Base-by-base conservation (phyloP, 2,888 invertebrate species). In the Sialis fuliginosa region DNA sequence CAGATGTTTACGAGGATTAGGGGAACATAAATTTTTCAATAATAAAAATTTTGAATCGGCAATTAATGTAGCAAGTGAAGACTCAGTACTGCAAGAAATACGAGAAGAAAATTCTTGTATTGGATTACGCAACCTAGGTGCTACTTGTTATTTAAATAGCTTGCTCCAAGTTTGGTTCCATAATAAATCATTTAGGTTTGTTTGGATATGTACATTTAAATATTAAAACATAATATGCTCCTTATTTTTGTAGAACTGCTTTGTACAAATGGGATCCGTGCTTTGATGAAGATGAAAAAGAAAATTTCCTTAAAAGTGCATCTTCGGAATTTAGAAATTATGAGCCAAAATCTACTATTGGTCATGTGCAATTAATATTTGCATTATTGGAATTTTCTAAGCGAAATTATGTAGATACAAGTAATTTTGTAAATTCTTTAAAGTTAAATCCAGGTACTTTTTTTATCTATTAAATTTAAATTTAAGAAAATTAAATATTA, bases 91-190 rank as follows among this genome's bases (percentile, higher is more conserved):
- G 10, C 55, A 56, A 1, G 62, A 63, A 53, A 50, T 63, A 31
- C 57, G 70, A 7, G 60, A 62, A 50, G 63, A 65, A n/a, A 64
- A 63, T 1, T 62, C 65, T 40, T 74, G 71, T 59, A 74, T 72
- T 13, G 77, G 77, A 2, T 58, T 77, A 48, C 72, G 72, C 60
- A 77, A 77, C 60, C 63, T 77, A 34, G 77, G 78, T 44, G 76
- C 76, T 9, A 78, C 77, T 1, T 78, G 77, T 57, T 78, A 78
- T 56, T 74, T 77, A 5, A 78, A 78, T 59, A 75, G 76, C 52
- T 67, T 76, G 47, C 65, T 77, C 45, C 69, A 77, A 62, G 63
- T 76, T 34, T 76, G 75, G 75, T 77, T 72, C 58, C 77, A 77
- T 56, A 77, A 76, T 56, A 66, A 69, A 49, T 64, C 66, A 39